phyloP scores from a whole-genome alignment of 2,113 vertebrate genomes.

The Oenanthe melanoleuca region DNA sequence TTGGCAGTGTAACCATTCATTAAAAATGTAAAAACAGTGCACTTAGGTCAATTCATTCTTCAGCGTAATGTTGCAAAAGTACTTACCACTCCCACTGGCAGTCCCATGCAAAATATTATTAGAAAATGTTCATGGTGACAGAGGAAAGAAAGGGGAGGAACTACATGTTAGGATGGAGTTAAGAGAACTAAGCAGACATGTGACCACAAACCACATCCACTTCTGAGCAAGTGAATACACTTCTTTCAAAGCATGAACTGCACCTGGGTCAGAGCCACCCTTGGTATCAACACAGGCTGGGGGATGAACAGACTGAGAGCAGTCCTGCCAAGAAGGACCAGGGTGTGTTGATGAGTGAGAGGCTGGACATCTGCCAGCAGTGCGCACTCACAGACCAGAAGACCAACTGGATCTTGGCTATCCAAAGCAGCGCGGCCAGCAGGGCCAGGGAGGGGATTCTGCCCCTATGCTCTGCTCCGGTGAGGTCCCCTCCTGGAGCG shows the following conservation, averaged over 20 bases:
- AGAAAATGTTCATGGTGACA: background rate
- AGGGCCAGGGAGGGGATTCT: background rate
- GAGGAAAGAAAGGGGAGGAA: background rate
- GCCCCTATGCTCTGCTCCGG: background rate
- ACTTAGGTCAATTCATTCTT: background rate
- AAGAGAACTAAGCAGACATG: background rate
- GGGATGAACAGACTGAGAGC: background rate
- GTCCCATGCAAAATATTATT: background rate
- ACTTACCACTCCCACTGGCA: background rate
- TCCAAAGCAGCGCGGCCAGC: fast-evolving
- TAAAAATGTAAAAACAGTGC: background rate
- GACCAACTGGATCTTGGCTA: background rate
- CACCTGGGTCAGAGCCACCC: background rate
- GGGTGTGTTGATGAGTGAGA: background rate
- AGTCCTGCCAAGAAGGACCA: background rate
- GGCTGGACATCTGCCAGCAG: background rate
- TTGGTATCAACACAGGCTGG: background rate
- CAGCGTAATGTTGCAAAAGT: background rate
- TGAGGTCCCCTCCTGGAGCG: background rate
- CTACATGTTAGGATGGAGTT: background rate
- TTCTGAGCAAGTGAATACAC: background rate
- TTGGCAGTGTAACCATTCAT: background rate
- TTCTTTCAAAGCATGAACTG: background rate
- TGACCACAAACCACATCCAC: background rate
- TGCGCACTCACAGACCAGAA: background rate